phyloP scores from a whole-genome alignment of 2,888 invertebrate species.

The Acrocyrtus sp. region DNA sequence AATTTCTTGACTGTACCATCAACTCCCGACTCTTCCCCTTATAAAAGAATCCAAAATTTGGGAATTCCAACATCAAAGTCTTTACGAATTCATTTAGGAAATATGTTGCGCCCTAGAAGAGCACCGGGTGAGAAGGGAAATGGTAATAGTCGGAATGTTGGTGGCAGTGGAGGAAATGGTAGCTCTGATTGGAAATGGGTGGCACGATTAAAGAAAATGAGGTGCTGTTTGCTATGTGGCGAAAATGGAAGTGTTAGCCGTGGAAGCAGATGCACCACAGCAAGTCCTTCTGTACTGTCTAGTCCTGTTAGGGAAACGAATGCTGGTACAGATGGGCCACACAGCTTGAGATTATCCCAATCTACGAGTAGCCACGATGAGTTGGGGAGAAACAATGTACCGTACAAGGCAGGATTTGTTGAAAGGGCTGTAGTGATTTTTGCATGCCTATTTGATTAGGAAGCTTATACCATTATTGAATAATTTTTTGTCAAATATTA shows the following conservation, averaged over 20 bases:
- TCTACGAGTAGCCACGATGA: too few species aligned
- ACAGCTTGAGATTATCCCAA: background rate
- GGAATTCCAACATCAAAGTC: slow-evolving; percentile 29
- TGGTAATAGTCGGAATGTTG: background rate
- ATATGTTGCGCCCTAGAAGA: slow-evolving; percentile 14
- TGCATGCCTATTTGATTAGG: slow-evolving; percentile 48
- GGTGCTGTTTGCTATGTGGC: slow-evolving; percentile 31
- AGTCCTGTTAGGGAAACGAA: slow-evolving; percentile 27
- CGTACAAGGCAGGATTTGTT: slow-evolving; percentile 35
- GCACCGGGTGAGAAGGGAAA: slow-evolving; percentile 10
- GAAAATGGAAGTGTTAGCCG: slow-evolving; percentile 4
- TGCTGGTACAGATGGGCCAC: too few species aligned
- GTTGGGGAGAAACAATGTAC: slow-evolving; percentile 13
- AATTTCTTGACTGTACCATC: slow-evolving; percentile 9
- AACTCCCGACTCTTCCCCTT: slow-evolving; percentile 21
- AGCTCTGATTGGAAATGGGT: slow-evolving; percentile 33
- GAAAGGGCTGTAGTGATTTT: slow-evolving; percentile 43
- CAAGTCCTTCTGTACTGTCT: slow-evolving; percentile 21
- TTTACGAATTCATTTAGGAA: slow-evolving; percentile 23
- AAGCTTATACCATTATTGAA: too few species aligned
- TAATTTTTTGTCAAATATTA: too few species aligned
- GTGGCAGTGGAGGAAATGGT: background rate
- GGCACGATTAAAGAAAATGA: slow-evolving; percentile 25
- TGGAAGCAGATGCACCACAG: slow-evolving; percentile 13
- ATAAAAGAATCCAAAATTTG: slow-evolving; percentile 19